phyloP scores from a whole-genome alignment of 2,797 vertebrate species.

The Lagodon rhomboides region DNA sequence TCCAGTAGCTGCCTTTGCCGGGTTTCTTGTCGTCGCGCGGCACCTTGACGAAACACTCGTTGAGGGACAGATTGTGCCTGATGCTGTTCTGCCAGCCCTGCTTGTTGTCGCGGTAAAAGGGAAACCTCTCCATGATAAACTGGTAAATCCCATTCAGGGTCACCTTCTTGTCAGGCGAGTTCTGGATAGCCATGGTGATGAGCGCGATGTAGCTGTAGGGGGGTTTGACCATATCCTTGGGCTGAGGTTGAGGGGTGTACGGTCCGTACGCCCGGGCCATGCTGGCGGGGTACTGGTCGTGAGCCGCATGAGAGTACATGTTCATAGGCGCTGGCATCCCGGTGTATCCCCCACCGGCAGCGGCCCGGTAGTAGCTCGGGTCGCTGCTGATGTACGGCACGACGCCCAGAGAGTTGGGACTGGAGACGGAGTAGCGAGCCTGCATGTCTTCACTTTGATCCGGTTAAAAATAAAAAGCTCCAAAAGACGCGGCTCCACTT shows the following conservation, averaged over 20 bases:
- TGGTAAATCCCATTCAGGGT: constrained; percentile 98
- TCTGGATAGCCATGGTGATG: constrained; percentile 97
- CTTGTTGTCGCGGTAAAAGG: constrained; percentile 95
- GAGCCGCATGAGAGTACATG: constrained; percentile 95
- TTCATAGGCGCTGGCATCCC: constrained; percentile 97
- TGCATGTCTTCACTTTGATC: constrained; percentile 89
- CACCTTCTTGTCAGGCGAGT: constrained; percentile 96
- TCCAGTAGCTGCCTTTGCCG: constrained; percentile 97
- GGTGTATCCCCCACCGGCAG: constrained; percentile 93
- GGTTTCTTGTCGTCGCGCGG: constrained; percentile 96
- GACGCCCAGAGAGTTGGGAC: constrained; percentile 97
- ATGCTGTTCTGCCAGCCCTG: constrained; percentile 96
- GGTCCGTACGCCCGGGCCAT: constrained; percentile 93
- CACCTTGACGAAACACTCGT: constrained; percentile 96
- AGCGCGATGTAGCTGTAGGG: constrained; percentile 96
- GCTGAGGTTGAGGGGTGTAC: constrained; percentile 92
- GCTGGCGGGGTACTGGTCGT: constrained; percentile 90
- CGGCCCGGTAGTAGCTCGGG: constrained; percentile 95
- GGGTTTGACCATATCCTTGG: constrained; percentile 98
- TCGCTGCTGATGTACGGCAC: constrained; percentile 97
- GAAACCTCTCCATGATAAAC: constrained; percentile 98
- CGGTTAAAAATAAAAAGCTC: constrained; percentile 58
- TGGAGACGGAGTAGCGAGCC: constrained; percentile 98
- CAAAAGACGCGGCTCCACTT: constrained; percentile 74
- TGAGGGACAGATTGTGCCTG: constrained; percentile 94